phyloP scores from a whole-genome alignment of 2,888 invertebrate genomes.

The Ganaspis brasiliensis region DNA sequence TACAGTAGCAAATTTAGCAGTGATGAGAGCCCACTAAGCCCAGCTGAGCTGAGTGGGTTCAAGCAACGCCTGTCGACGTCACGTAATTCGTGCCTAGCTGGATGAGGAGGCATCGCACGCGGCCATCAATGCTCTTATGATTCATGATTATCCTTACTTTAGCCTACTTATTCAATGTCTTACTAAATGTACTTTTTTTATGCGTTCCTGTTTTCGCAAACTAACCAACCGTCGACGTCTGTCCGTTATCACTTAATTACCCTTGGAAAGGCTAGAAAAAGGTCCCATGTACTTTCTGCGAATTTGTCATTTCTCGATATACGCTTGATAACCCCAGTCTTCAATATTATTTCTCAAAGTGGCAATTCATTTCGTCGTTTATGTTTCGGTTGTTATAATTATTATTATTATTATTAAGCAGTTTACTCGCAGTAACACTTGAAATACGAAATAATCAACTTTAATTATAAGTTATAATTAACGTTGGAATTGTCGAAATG shows the following conservation, averaged over 20 bases:
- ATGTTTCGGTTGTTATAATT: too few relatives aligned
- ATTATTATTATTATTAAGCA: too few relatives aligned
- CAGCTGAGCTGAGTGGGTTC: constrained; percentile 66
- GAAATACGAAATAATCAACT: too few relatives aligned
- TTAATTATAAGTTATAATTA: too few relatives aligned
- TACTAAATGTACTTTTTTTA: constrained; percentile 41
- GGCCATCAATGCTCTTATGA: constrained; percentile 73
- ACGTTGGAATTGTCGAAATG: neutral
- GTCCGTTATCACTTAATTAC: neutral
- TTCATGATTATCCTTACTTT: constrained; percentile 66
- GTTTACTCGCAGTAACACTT: too few relatives aligned
- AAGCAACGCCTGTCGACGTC: constrained; percentile 70
- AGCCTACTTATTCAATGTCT: constrained; percentile 65
- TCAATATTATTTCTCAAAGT: too few relatives aligned
- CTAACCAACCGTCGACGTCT: neutral
- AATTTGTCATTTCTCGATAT: too few relatives aligned
- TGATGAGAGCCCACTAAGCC: constrained; percentile 61
- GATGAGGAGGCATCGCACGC: constrained; percentile 77
- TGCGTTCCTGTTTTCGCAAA: constrained; percentile 56
- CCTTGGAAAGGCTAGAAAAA: neutral
- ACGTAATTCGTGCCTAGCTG: constrained; percentile 76
- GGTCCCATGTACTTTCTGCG: neutral
- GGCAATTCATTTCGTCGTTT: too few relatives aligned
- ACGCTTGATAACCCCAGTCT: too few relatives aligned
- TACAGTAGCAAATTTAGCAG: constrained; percentile 81